A percentile compares a stretch with the other conserved stretches of the same genome.
phyloP scores from a whole-genome alignment of 2,797 vertebrate genomes.

The Hapalemur alaotrensis region DNA sequence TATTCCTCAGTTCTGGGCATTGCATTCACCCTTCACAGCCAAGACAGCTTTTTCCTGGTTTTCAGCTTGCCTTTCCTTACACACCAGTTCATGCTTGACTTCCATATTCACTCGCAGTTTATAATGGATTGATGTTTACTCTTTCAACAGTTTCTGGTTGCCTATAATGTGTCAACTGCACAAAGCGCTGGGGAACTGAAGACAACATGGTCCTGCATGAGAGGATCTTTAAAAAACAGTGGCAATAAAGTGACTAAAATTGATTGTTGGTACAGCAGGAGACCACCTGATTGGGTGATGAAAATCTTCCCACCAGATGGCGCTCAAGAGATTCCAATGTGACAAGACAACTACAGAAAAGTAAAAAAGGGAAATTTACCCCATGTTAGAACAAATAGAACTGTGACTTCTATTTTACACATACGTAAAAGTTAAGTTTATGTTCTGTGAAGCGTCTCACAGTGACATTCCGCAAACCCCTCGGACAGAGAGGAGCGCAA shows the following conservation, averaged over 20 bases:
- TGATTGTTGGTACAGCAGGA: no score
- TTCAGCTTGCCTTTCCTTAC: background rate
- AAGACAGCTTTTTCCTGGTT: background rate
- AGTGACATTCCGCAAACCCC: background rate
- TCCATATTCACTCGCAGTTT: background rate
- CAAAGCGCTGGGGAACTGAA: background rate
- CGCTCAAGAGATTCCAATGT: background rate
- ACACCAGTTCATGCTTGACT: background rate
- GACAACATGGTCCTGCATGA: background rate
- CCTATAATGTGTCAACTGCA: background rate
- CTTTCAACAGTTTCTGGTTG: background rate
- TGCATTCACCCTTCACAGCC: background rate
- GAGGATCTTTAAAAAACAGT: background rate
- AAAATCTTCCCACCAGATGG: conserved; percentile 41
- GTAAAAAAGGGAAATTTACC: background rate
- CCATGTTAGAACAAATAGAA: background rate
- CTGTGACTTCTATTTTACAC: background rate
- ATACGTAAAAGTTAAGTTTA: background rate
- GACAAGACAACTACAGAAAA: background rate
- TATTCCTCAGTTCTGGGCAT: background rate
- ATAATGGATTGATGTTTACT: background rate
- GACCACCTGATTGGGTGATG: background rate
- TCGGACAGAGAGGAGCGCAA: background rate
- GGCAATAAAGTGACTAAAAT: background rate
- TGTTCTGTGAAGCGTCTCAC: background rate